A percentile compares a stretch with the other conserved stretches of the same genome.
phyloP scores from a whole-genome alignment of 2,888 invertebrate genomes.

The Pollenia labialis region DNA sequence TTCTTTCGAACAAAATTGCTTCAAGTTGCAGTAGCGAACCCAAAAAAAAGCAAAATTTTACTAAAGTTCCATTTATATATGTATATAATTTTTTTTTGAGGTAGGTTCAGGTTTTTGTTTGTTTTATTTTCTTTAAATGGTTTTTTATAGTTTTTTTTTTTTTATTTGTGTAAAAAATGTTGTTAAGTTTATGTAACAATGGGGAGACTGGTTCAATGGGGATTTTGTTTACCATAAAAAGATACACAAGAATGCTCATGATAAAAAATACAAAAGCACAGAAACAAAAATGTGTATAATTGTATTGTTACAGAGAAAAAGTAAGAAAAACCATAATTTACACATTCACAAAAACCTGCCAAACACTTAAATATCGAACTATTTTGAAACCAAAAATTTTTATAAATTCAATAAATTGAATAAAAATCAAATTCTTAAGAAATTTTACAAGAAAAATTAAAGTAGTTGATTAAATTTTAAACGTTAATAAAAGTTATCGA shows the following conservation, averaged over 20 bases:
- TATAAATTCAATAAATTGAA: too few species aligned
- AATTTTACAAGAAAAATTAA: not conserved
- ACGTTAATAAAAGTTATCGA: not conserved
- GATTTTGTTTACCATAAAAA: conserved; percentile 66
- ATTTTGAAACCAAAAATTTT: too few species aligned
- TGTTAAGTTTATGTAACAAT: conserved; percentile 69
- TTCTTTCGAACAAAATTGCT: not conserved
- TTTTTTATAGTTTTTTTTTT: conserved; percentile 34
- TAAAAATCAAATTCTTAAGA: too few species aligned
- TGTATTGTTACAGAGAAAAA: conserved; percentile 26
- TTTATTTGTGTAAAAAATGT: conserved; percentile 38
- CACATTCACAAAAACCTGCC: not conserved
- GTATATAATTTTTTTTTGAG: conserved; percentile 25
- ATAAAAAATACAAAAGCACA: conserved; percentile 45
- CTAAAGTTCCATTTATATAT: not conserved
- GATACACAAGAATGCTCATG: conserved; percentile 52
- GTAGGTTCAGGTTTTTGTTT: conserved; percentile 61
- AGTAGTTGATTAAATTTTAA: not conserved
- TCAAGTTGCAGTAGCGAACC: not conserved
- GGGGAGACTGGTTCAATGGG: conserved; percentile 66
- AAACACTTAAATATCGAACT: not conserved
- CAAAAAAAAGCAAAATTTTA: not conserved
- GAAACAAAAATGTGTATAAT: conserved; percentile 5
- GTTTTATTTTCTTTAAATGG: conserved; percentile 45
- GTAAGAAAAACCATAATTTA: conserved; percentile 2